Evolutionary conservation across 2,797 vertebrate species (phyloP).

Genomic region (Sarcoramphus papa): DNA sequence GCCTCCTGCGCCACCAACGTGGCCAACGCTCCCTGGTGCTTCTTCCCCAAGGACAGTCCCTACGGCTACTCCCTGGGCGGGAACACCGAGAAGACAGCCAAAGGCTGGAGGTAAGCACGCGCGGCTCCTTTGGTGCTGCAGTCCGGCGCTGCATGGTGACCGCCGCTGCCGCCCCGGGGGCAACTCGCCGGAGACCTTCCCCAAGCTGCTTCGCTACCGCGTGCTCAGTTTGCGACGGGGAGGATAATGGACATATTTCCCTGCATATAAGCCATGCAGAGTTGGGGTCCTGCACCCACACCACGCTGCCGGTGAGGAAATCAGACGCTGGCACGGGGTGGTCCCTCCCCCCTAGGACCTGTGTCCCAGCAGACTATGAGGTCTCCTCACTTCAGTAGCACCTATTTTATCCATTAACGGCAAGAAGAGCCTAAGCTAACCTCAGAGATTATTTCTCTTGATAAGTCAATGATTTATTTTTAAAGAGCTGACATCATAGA

Average conservation of each 20-base stretch:
- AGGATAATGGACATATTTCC: fast-evolving
- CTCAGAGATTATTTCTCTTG: background rate
- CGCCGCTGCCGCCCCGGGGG: fast-evolving
- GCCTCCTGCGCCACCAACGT: background rate
- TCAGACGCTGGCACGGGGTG: fast-evolving
- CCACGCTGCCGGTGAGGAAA: fast-evolving
- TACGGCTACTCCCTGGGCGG: background rate
- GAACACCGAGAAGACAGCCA: background rate
- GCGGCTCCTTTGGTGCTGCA: fast-evolving
- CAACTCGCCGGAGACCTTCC: fast-evolving
- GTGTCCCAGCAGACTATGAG: background rate
- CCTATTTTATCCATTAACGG: fast-evolving
- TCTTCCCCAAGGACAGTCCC: background rate
- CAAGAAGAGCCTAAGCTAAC: background rate
- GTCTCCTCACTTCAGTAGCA: background rate
- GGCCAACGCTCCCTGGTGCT: slow-evolving; percentile 4
- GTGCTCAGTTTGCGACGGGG: background rate
- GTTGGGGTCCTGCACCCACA: fast-evolving
- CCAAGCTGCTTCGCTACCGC: fast-evolving
- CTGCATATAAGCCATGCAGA: fast-evolving
- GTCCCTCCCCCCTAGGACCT: background rate
- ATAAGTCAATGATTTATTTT: background rate
- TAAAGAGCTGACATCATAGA: background rate
- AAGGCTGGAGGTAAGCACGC: background rate
- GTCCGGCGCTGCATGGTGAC: fast-evolving